These are phyloP conservation scores for Lycodopsis pacificus DNA, from an alignment of 2,797 vertebrate genomes.

Conservation along the genomic window DNA sequence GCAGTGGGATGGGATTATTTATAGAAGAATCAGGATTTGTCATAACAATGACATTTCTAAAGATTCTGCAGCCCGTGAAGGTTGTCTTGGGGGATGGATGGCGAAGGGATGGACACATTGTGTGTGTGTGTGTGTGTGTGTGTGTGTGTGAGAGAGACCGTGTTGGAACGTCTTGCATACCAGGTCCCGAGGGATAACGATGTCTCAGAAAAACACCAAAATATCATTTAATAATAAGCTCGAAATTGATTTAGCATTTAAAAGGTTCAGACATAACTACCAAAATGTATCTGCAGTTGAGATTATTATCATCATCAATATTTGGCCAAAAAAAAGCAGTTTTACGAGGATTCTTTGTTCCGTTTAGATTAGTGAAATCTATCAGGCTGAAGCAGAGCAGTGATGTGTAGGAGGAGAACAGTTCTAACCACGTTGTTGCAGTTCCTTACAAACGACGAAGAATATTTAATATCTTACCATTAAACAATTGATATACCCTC, in stretches of 20 bases:
- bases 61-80: slow-evolving; percentile 35
- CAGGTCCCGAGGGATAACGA: slow-evolving; percentile 17
- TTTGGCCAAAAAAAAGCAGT: background rate
- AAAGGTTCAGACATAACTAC: background rate
- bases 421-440: background rate
- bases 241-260: background rate
- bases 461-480: background rate
- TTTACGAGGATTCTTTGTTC: background rate
- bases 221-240: slow-evolving; percentile 7
- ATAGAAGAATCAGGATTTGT: slow-evolving; percentile 58
- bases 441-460: background rate
- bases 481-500: background rate
- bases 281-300: background rate
- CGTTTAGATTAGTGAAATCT: background rate
- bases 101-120: slow-evolving; percentile 16
- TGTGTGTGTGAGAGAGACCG: no score
- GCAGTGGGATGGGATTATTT: slow-evolving; percentile 56
- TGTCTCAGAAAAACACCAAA: slow-evolving; percentile 8
- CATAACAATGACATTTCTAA: slow-evolving; percentile 64
- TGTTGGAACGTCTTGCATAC: slow-evolving; percentile 17
- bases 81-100: slow-evolving; percentile 43
- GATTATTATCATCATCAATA: background rate
- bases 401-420: background rate
- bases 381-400: background rate
- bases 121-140: background rate